Base-by-base conservation (phyloP, 2,797 vertebrate species). In the Spea hammondii region DNA sequence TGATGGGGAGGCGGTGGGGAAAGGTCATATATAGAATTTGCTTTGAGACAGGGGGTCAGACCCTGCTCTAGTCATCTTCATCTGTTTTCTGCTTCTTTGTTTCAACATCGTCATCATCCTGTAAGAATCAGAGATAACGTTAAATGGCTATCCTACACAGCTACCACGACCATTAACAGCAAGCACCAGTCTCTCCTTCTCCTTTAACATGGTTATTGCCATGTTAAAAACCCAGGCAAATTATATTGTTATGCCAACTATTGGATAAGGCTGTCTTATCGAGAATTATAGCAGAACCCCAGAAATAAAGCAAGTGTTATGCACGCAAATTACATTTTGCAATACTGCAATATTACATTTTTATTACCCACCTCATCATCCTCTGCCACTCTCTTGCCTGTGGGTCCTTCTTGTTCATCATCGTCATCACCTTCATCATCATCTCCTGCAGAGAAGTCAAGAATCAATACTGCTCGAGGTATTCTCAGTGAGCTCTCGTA, bases 71-170 rank as follows among this genome's bases (percentile, higher is more conserved):
- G 84, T 93, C 94, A 82, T 97, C 94, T 84, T 91, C 91, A 0
- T 94, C 94, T 0, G 92, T 96, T 92, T 96, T 97, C 92, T 96
- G 95, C 90, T 95, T 96, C 93, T 97, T 96, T 85, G 92, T 90
- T 82, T 93, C 93, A 14, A 95, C 93, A 48, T 95, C 93, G 0
- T 96, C 95, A 49, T 97, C 91, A 86, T 93, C 84, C 4, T 45
- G 49, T 50, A 50, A 84, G 12, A 84, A 3, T 32, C 8, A 73
- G 14, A 14, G 32, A 70, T 17, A n/a, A 10, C 44, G 44, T 5
- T 6, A 54, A 0, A 14, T 32, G 1, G 17, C 17, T 17, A 17
- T 17, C 17, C 17, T 17, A 17, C 17, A 17, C 32, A 32, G 32
- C 32, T 32, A 32, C 3, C 32, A 32, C 3, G 32, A 32, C 32